Base-by-base conservation (phyloP, 2,113 vertebrate species). In the Chlorocebus sabaeus region DNA sequence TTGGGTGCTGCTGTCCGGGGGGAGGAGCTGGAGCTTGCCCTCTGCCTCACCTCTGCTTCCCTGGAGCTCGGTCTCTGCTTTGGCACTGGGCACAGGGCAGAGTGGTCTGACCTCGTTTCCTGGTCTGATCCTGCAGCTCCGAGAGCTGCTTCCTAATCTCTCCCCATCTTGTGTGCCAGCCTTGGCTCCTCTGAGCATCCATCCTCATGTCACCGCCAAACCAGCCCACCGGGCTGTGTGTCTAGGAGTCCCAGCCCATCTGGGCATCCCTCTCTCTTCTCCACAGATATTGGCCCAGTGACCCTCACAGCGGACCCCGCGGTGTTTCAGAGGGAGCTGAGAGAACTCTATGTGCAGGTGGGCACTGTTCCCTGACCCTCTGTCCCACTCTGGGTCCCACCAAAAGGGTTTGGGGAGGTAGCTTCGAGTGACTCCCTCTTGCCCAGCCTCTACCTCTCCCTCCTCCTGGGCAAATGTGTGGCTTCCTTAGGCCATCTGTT, bases 331-430 rank as follows among this genome's bases (percentile, higher is more conserved):
- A 98, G 95, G 98, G 99, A 99, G 97, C 99, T 99, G 90, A 98
- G 98, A 91, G 99, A 99, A 73, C 99, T 99, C 95, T 99, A 99
- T 1, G 99, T 99, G 92, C 99, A 99, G 99, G 99, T 99, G 82
- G n/a, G 96, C 50, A 0, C 55, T 16, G 23, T 50, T 50, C 23
- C 59, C 27, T 20, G 7, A 18, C 2, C 27, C 12, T 3, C 43
- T 0, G 11, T 7, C 14, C 22, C 32, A 25, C 35, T 45, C 72
- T 45, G 11, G 3, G 18, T 8, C 57, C 38, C 32, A 2, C 27
- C 0, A 1, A 70, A 23, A 14, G 27, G 27, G 61, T 8, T 7
- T 9, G 52, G 13, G 25, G 14, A 38, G 30, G 38, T 0, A 0
- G 61, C 57, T 17, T 20, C 2, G 13, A 32, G 0, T 3, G 27